Conservation (phyloP, 2,797 vertebrate genomes). For the Syncerus caffer region DNA sequence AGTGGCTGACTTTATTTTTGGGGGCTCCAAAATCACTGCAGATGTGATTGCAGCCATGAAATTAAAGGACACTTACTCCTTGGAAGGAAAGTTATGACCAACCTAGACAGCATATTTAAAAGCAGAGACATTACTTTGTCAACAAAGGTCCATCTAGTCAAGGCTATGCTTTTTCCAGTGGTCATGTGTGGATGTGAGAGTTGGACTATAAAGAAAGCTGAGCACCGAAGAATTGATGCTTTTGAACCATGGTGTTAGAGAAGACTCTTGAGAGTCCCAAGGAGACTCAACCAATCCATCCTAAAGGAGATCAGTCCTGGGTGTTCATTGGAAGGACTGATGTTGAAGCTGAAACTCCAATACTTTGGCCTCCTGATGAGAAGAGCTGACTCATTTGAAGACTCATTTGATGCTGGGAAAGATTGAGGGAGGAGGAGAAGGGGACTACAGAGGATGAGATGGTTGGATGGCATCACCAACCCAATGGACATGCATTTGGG, state of each 20-base stretch:
- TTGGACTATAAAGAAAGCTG: not conserved
- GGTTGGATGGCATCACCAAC: not conserved
- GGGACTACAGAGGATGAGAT: not conserved
- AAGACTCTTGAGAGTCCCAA: not conserved
- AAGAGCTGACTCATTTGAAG: not conserved
- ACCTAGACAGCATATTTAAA: too few relatives aligned
- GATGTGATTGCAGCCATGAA: too few relatives aligned
- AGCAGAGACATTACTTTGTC: too few relatives aligned
- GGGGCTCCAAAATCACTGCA: too few relatives aligned
- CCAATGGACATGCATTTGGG: not conserved
- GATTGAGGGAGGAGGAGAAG: not conserved
- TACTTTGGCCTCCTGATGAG: not conserved
- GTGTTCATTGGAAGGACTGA: not conserved
- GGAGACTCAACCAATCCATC: not conserved
- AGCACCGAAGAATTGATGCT: accelerated
- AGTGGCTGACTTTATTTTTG: not conserved
- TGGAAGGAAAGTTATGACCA: too few relatives aligned
- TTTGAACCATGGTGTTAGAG: not conserved
- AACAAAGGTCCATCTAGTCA: too few relatives aligned
- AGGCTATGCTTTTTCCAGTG: too few relatives aligned
- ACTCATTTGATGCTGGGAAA: not conserved
- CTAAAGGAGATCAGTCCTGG: not conserved
- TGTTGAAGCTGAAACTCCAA: not conserved
- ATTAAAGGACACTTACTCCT: too few relatives aligned
- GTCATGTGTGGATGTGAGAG: too few relatives aligned